Conservation (phyloP, 1,140 invertebrate genomes). For the Heliothis virescens region DNA sequence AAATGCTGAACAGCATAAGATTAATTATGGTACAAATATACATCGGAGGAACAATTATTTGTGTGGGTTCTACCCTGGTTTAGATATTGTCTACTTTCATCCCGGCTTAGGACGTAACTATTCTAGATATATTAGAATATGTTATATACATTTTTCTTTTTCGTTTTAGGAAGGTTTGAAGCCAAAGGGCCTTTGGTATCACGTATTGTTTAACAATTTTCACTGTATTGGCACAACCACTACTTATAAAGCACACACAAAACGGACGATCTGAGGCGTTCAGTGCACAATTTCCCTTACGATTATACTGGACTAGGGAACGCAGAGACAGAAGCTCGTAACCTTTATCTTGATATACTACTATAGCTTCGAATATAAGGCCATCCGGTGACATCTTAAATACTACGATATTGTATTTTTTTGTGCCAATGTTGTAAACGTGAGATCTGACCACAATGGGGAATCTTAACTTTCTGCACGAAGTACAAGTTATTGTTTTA, state of each 20-base stretch:
- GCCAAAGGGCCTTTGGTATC: no score
- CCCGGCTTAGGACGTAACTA: no score
- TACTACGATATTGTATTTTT: conserved; percentile 67
- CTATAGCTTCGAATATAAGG: conserved; percentile 63
- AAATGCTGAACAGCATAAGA: no score
- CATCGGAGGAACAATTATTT: no score
- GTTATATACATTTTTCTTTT: no score
- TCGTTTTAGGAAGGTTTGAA: no score
- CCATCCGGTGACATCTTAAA: conserved; percentile 63
- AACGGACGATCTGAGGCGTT: conserved; percentile 58
- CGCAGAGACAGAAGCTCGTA: conserved; percentile 59
- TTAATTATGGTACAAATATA: no score
- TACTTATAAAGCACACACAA: conserved; percentile 61
- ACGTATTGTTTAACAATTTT: background rate
- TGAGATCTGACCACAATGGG: conserved; percentile 65
- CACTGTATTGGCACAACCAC: background rate
- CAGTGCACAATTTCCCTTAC: conserved; percentile 65
- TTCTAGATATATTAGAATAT: no score
- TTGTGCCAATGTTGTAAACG: conserved; percentile 58
- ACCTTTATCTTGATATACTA: conserved; percentile 53
- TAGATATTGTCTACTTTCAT: no score
- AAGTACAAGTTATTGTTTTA: conserved; percentile 62
- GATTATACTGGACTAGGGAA: conserved; percentile 63
- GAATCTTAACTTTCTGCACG: conserved; percentile 61
- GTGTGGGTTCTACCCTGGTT: no score